Evolutionary conservation across 2,797 vertebrate species (phyloP).

Genomic region (Oryzias dopingdopingensis): DNA sequence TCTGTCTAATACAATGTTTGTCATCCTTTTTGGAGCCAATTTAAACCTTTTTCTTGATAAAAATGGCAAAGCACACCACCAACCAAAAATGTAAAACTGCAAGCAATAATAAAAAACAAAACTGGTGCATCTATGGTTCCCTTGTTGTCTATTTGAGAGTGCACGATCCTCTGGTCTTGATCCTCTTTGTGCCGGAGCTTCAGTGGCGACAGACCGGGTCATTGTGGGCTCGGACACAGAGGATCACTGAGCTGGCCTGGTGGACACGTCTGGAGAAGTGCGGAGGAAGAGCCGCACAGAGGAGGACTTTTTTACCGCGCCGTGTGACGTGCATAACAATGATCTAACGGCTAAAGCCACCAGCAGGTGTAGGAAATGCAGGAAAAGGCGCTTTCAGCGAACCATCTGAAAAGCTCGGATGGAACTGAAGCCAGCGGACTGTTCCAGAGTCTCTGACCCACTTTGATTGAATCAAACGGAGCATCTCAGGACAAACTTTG

Average conservation of each 20-base stretch:
- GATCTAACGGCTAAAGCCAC: slow-evolving; percentile 41
- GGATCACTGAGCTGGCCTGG: slow-evolving; percentile 45
- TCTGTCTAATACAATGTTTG: too few species aligned
- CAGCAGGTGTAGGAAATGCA: slow-evolving; percentile 62
- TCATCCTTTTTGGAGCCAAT: too few species aligned
- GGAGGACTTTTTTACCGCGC: slow-evolving; percentile 63
- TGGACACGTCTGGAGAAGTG: slow-evolving; percentile 51
- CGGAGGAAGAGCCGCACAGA: slow-evolving; percentile 71
- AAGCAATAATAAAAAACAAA: too few species aligned
- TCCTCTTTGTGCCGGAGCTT: slow-evolving; percentile 52
- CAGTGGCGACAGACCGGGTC: slow-evolving; percentile 61
- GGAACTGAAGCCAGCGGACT: slow-evolving; percentile 38
- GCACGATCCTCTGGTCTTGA: slow-evolving; percentile 35
- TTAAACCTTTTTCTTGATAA: too few species aligned
- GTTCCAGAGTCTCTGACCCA: slow-evolving; percentile 63
- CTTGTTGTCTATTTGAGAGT: slow-evolving; percentile 27
- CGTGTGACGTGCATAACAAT: slow-evolving; percentile 68
- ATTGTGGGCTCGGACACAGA: slow-evolving; percentile 58
- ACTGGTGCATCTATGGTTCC: too few species aligned
- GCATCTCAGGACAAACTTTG: too few species aligned
- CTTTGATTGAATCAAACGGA: slow-evolving; percentile 47
- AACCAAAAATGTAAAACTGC: too few species aligned
- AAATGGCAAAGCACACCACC: too few species aligned
- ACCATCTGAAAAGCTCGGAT: slow-evolving; percentile 11
- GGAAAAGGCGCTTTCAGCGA: slow-evolving; percentile 42